Evolutionary conservation across 2,113 vertebrate genomes (phyloP).

Genomic region (Lepidothrix coronata): DNA sequence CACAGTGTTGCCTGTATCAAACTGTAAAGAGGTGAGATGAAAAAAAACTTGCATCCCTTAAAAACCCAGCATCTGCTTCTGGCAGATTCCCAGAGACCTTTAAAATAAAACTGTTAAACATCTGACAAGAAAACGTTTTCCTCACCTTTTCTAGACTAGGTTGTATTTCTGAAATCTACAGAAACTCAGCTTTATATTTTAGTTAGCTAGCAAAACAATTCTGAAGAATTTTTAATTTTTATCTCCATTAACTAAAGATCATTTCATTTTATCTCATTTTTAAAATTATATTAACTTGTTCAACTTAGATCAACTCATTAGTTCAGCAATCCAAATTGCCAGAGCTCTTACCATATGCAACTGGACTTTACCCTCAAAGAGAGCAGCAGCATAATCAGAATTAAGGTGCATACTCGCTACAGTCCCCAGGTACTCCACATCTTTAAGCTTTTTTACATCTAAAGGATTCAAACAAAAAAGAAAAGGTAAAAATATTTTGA

Average conservation of each 20-base stretch:
- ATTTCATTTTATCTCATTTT: neutral
- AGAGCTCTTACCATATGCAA: slow-evolving; percentile 88
- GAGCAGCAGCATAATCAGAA: slow-evolving; percentile 90
- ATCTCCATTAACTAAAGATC: neutral
- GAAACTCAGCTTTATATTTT: neutral
- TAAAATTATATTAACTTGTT: neutral
- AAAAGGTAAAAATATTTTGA: neutral
- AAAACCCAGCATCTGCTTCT: neutral
- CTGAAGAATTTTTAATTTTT: neutral
- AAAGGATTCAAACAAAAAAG: slow-evolving; percentile 11
- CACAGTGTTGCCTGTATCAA: neutral
- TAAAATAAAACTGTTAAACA: neutral
- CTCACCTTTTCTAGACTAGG: neutral
- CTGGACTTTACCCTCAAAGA: slow-evolving; percentile 96
- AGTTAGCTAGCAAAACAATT: neutral
- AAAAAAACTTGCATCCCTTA: neutral
- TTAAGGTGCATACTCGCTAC: slow-evolving; percentile 90
- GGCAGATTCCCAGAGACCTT: neutral
- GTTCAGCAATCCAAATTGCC: neutral
- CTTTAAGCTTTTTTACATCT: slow-evolving; percentile 89
- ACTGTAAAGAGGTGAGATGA: neutral
- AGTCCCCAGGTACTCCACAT: slow-evolving; percentile 93
- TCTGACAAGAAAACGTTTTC: neutral
- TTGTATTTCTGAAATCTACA: neutral
- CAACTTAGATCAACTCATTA: neutral